Percentiles rank a stretch among this genome's conserved stretches.
phyloP scores from a whole-genome alignment of 1,140 invertebrate genomes.

The Trigoniulus corallinus region DNA sequence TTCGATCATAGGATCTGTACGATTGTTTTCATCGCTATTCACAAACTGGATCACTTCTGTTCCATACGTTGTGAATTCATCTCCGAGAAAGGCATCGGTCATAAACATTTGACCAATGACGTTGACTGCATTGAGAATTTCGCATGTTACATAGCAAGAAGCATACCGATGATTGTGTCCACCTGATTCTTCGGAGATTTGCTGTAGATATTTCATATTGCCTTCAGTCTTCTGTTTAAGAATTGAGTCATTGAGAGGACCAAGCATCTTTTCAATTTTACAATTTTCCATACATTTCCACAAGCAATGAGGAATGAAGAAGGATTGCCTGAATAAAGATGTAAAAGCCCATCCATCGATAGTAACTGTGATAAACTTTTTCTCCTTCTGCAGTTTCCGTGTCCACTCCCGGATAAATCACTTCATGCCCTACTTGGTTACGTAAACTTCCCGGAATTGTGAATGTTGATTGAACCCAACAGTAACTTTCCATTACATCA shows the following conservation, averaged over 20 bases:
- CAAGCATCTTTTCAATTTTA: slow-evolving; percentile 36
- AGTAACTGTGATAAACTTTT: slow-evolving; percentile 83
- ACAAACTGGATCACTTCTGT: slow-evolving; percentile 56
- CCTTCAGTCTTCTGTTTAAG: slow-evolving; percentile 61
- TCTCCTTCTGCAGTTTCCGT: slow-evolving; percentile 28
- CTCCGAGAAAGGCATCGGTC: slow-evolving; percentile 29
- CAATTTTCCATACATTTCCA: slow-evolving; percentile 40
- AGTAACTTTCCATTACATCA: slow-evolving; percentile 82
- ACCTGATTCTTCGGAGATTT: no score
- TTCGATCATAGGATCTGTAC: slow-evolving; percentile 36
- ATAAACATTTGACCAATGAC: slow-evolving; percentile 48
- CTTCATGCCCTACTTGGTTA: background rate
- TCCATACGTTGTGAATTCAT: slow-evolving; percentile 26
- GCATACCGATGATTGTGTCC: no score
- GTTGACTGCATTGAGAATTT: slow-evolving; percentile 71
- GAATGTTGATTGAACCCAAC: slow-evolving; percentile 91
- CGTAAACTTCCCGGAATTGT: slow-evolving; percentile 53
- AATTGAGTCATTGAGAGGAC: slow-evolving; percentile 68
- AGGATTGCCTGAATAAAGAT: slow-evolving; percentile 29
- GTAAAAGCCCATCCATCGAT: slow-evolving; percentile 90
- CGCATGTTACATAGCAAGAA: slow-evolving; percentile 84
- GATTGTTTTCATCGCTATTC: slow-evolving; percentile 50
- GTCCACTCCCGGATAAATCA: slow-evolving; percentile 36
- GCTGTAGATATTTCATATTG: no score
- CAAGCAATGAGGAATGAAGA: slow-evolving; percentile 42